Conservation (phyloP, 2,888 invertebrate species). For the Melieria picta region DNA sequence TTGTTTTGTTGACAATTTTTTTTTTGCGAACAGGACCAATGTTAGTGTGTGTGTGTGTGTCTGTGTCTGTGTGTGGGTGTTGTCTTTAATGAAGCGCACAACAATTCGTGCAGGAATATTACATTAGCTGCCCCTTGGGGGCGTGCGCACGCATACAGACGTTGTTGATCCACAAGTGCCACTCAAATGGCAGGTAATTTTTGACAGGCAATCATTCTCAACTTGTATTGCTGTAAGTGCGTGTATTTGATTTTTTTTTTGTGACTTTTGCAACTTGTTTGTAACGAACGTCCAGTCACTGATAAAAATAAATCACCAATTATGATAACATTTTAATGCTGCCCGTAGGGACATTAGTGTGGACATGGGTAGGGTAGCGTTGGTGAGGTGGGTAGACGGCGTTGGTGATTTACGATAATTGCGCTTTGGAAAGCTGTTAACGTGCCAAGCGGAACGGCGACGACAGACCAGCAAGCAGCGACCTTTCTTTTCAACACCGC, state of each 20-base stretch:
- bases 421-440: slow-evolving; percentile 7
- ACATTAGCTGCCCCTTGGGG: slow-evolving; percentile 1
- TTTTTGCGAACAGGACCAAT: background rate
- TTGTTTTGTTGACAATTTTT: background rate
- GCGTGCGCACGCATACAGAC: background rate
- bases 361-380: background rate
- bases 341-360: slow-evolving; percentile 22
- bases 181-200: slow-evolving; percentile 9
- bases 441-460: background rate
- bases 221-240: background rate
- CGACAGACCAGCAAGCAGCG: too few species aligned
- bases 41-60: background rate
- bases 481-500: too few species aligned
- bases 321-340: slow-evolving; percentile 32
- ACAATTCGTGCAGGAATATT: slow-evolving; percentile 7
- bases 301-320: slow-evolving; percentile 29
- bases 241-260: slow-evolving; percentile 2
- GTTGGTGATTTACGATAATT: slow-evolving; percentile 24
- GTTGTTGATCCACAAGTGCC: background rate
- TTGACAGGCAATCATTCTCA: background rate
- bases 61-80: background rate
- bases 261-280: background rate
- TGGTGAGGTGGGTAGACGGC: background rate
- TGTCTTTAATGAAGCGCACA: slow-evolving; percentile 11
- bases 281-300: background rate